Evolutionary conservation across 2,797 vertebrate species (phyloP), one percentile per base, ranked within the genome.

Genomic region (Siniperca undulata): DNA sequence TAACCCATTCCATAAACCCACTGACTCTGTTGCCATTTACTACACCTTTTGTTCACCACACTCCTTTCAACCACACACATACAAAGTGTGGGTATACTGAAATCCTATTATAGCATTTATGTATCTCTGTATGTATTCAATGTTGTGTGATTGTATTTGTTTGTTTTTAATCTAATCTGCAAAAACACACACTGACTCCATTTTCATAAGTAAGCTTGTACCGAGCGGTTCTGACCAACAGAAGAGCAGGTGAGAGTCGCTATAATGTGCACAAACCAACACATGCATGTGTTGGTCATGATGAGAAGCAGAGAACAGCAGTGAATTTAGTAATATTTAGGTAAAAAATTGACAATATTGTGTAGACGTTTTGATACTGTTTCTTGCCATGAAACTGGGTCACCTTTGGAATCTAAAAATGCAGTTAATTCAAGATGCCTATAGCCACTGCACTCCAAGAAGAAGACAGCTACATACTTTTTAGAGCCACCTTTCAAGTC

Each of bases 401-500:
- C n/a, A 65, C 19, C 9, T 36, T 6, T 66, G 20, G 36, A 62
- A 61, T 65, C 27, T n/a, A 48, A 71, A 36, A n/a, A 17, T 17
- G 11, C 6, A 14, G 36, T 34, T 50, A 19, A 66, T 19, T 38
- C 24, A 48, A 50, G 5, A 17, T 44, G 19, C 65, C 30, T 24
- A 17, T 2, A 46, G 56, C 24, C 4, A 6, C 30, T 5, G 6
- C 10, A 9, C 3, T 56, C 34, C 17, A 53, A 14, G 68, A 30
- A 61, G 50, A 13, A 77, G 36, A 72, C 3, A 58, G 20, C 20
- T 42, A 13, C 3, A 50, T 56, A 78, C 58, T 30, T 78, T 58
- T 30, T 34, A 30, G 8, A 77, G 69, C 22, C 53, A 70, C 53
- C 30, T 64, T 42, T 24, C 20, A 42, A 75, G 56, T 50, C 40